Evolutionary conservation across 2,797 vertebrate species (phyloP), one percentile per base, ranked within the genome.

Genomic region (Xyrichtys novacula): DNA sequence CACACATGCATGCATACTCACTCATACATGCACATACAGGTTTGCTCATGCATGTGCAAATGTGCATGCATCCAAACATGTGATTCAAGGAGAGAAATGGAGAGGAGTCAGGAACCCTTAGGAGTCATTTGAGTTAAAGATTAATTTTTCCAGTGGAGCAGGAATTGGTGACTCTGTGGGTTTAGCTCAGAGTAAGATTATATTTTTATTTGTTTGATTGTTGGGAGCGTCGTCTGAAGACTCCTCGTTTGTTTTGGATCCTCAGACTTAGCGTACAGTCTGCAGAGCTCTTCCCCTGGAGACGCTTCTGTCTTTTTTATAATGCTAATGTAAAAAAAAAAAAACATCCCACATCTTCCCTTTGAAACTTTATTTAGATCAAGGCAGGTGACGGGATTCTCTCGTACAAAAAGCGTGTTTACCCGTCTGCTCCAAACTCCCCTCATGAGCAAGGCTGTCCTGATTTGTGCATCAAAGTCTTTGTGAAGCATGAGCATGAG

Each of bases 181-280:
- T 89, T 90, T 83, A 89, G 74, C 78, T 80, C 26, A 69, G 71
- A 88, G 87, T 64, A 85, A 72, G 71, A 88, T 88, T 56, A 85
- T 89, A 42, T 84, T 82, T 42, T 85, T 65, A 78, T 88, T 85
- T 22, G 66, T 89, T 84, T 82, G 84, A 86, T 83, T 83, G 59
- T 67, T 43, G 65, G 68, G 44, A 54, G 36, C 20, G 6, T 50
- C 15, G 52, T 83, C 71, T 80, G 68, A 80, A 81, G 78, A 80
- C 32, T 70, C 40, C 42, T 64, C 2, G 26, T 72, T 81, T 61
- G 53, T 65, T 80, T 58, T 74, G 68, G 89, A 31, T 74, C 71
- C 59, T 71, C 68, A 80, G 64, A 76, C 75, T 28, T 70, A 71
- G 53, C 59, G 22, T 1, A 23, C 20, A 43, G 59, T 25, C 74